Evolutionary conservation across 1,140 invertebrate genomes (phyloP), one percentile per base, ranked within the genome.

Genomic region (Drosophila punjabiensis): DNA sequence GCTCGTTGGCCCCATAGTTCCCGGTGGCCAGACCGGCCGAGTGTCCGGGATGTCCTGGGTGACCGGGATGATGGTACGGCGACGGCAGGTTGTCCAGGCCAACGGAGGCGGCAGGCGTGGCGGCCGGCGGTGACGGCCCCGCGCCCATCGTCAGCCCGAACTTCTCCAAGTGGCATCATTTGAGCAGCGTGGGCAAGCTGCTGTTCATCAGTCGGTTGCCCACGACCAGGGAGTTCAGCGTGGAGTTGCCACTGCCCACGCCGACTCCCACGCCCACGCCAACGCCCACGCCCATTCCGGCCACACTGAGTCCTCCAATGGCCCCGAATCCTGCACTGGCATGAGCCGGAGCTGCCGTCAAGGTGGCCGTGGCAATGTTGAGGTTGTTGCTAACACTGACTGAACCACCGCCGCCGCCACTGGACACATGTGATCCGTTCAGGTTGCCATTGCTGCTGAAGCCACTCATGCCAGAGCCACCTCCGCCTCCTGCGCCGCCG

Each of bases 121-220:
- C 85, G 32, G 86, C 69, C 41, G 85, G 86, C 43, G 86, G 82
- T 5, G 86, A 71, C 24, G 86, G 87, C 5, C 87, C 82, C 28
- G 86, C 86, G 45, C 91, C 79, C 75, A 91, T 79, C 35, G 82
- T 80, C 76, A 92, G 64, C 52, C 91, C 85, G 79, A 92, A 92
- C 76, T 90, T 90, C 66, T 90, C 91, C 86, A 92, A 71, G 80
- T 92, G 91, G 79, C 92, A 92, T 92, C 91, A 92, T 92, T 92
- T 92, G 63, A 92, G 84, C 89, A 92, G 76, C 65, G 91, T 90
- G 24, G 91, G 91, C 52, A 92, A 53, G 30, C 85, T 81, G 79
- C 75, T 85, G 79, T 92, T 92, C 91, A 92, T 92, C 74, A 92
- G 77, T 13, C 91, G 91, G 63, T 92, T 92, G 60, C 91, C 91